Evolutionary conservation across 1,140 invertebrate genomes (phyloP).

Genomic region (Drosophila repletoides): DNA sequence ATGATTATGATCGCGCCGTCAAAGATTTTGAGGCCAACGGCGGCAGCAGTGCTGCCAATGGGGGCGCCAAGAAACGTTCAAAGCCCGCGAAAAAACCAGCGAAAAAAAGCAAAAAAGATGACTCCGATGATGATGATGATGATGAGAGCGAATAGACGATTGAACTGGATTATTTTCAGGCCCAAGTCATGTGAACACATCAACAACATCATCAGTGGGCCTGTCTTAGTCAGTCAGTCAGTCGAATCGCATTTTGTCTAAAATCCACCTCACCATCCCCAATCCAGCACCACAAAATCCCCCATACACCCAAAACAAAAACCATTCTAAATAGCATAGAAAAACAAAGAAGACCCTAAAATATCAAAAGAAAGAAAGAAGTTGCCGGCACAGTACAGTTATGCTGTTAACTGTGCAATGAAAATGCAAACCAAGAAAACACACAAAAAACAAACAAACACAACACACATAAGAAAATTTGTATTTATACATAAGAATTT

Average conservation of each 20-base stretch:
- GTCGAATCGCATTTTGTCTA: constrained; percentile 36
- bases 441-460: constrained; percentile 6
- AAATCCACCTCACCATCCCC: neutral
- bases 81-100: constrained; percentile 82
- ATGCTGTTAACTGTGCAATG: constrained; percentile 2
- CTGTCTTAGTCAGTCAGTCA: constrained; percentile 18
- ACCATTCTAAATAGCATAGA: constrained; percentile 17
- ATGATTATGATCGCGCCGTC: constrained; percentile 93
- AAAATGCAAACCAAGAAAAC: constrained; percentile 19
- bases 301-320: constrained; percentile 13
- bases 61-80: constrained; percentile 81
- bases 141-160: constrained; percentile 73
- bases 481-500: constrained; percentile 76
- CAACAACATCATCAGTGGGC: constrained; percentile 24
- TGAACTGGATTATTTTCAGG: constrained; percentile 22
- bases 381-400: constrained; percentile 8
- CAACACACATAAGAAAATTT: constrained; percentile 61
- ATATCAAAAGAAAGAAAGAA: neutral
- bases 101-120: constrained; percentile 83
- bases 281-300: constrained; percentile 4
- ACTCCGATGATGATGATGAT: constrained; percentile 80
- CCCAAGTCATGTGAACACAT: constrained; percentile 38
- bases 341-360: neutral
- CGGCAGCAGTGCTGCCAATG: constrained; percentile 83
- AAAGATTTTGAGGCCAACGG: constrained; percentile 92